A percentile compares a stretch with the other conserved stretches of the same genome.
phyloP scores from a whole-genome alignment of 2,797 vertebrate species.

The Sebastes melanostomus region DNA sequence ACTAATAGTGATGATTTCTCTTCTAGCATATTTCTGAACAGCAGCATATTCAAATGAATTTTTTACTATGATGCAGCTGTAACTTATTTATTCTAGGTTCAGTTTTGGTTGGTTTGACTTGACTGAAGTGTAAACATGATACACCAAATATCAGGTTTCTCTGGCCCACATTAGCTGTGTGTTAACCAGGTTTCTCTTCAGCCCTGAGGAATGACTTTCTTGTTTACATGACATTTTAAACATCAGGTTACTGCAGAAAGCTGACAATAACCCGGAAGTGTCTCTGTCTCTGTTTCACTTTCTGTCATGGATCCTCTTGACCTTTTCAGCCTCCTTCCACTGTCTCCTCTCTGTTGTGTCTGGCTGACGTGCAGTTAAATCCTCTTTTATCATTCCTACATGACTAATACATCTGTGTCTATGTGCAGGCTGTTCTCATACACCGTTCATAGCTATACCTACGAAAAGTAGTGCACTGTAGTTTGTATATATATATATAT shows the following conservation, averaged over 20 bases:
- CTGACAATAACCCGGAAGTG: background rate
- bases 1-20: background rate
- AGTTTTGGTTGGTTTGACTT: background rate
- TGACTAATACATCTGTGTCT: background rate
- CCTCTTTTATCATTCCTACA: slow-evolving; percentile 3
- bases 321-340: background rate
- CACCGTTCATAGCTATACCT: no score
- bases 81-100: background rate
- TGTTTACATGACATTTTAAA: background rate
- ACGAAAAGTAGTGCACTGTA: no score
- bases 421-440: background rate
- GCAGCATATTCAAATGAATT: background rate
- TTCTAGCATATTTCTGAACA: background rate
- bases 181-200: background rate
- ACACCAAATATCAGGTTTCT: background rate
- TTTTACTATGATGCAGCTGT: background rate
- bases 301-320: background rate
- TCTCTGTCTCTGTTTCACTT: background rate
- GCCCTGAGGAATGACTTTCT: background rate
- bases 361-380: background rate
- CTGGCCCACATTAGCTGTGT: background rate
- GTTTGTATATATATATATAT: no score
- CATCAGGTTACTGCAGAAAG: background rate
- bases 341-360: background rate
- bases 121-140: background rate